phyloP scores from a whole-genome alignment of 2,888 invertebrate species.

The Bembecia ichneumoniformis region DNA sequence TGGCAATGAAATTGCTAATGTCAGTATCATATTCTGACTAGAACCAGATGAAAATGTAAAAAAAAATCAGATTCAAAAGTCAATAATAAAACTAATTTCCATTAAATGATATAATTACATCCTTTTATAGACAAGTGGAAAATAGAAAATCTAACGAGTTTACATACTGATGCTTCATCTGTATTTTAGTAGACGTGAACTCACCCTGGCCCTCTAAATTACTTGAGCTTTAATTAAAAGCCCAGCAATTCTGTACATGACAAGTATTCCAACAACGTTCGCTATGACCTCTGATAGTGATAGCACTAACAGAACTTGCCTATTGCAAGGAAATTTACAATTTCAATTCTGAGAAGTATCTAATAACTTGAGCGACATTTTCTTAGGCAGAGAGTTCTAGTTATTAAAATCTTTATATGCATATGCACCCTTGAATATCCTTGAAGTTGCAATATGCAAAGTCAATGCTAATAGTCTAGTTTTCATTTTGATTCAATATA shows the following conservation, averaged over 20 bases:
- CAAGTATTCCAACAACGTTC: constrained; percentile 59
- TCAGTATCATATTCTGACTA: too few species aligned
- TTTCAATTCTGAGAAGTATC: background rate
- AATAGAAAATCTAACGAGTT: background rate
- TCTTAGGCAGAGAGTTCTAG: background rate
- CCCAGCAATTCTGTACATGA: constrained; percentile 67
- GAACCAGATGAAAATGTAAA: too few species aligned
- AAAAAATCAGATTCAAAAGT: too few species aligned
- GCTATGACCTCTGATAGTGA: constrained; percentile 46
- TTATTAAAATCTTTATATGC: background rate
- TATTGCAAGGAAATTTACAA: background rate
- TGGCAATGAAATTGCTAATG: too few species aligned
- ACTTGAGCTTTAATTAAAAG: constrained; percentile 69
- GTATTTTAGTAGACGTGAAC: constrained; percentile 9
- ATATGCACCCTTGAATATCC: too few species aligned
- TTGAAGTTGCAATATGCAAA: too few species aligned
- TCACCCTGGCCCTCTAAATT: constrained; percentile 58
- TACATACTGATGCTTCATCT: background rate
- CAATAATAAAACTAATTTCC: too few species aligned
- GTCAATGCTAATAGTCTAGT: too few species aligned
- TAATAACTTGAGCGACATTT: background rate
- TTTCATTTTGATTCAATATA: too few species aligned
- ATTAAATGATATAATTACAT: too few species aligned
- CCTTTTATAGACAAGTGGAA: too few species aligned
- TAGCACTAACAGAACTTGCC: constrained; percentile 30